Base-by-base conservation (phyloP, 2,888 invertebrate genomes). In the Neoitamus cyanurus region DNA sequence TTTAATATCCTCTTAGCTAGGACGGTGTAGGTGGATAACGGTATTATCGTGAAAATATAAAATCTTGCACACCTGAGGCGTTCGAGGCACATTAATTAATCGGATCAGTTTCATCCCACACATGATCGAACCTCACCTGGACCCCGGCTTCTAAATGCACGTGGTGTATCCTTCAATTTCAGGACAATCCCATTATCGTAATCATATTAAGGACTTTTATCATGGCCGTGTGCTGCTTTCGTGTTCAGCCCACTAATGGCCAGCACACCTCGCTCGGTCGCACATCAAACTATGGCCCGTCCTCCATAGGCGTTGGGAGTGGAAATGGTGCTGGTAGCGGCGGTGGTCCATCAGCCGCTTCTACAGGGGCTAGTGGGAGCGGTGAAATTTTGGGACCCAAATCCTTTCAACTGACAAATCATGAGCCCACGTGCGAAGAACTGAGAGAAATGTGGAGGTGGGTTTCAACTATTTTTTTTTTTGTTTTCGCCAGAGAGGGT, bases 361-460 rank as follows among this genome's bases (percentile, higher is more conserved):
- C 7, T 20, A 9, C 58, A 48, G 85, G 42, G 20, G 48, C 25
- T 37, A 82, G 78, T n/a, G 84, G 84, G 15, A 87, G 85, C 69
- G 88, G 90, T 1, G 91, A 91, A 87, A 89, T 91, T 5, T 88
- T 90, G 85, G 90, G 88, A 0, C 89, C 90, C 2, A 90, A 90
- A 87, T 88, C 90, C 30, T 89, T 89, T 84, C 88, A 89, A 4
- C 84, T 90, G 1, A 89, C 88, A 82, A 87, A 89, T 11, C 89
- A 90, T 85, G 97, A 97, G 89, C 97, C 97, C 0, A 94, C 94
- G 82, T 97, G 97, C 90, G 96, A 97, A 87, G 96, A 97, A 89
- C 92, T 97, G 77, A 94, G 97, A 85, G 96, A 96, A 9, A 97
- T 97, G 97, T 97, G 97, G 97, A 94, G 94, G 94, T 94, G 15